Conservation (phyloP, 2,888 invertebrate genomes). For the Orchestes rusci region DNA sequence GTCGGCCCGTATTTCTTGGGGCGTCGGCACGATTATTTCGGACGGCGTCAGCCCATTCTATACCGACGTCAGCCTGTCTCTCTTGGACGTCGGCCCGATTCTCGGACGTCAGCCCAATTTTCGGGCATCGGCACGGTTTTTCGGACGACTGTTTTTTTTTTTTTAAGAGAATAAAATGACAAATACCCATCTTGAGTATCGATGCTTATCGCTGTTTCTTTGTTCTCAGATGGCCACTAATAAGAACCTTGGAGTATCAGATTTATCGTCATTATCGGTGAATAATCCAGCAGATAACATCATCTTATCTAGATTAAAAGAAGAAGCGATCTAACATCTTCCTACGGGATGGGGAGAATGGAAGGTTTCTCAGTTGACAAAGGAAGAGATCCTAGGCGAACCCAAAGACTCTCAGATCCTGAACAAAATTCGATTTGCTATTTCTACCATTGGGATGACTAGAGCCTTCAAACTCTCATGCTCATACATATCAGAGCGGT, state of each 20-base stretch:
- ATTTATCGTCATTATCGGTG: background rate
- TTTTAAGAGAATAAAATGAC: too few relatives aligned
- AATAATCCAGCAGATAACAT: background rate
- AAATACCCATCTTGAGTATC: too few relatives aligned
- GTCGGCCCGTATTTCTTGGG: too few relatives aligned
- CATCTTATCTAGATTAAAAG: background rate
- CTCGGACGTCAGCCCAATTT: too few relatives aligned
- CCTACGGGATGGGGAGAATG: background rate
- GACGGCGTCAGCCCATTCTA: too few relatives aligned
- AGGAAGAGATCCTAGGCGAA: background rate
- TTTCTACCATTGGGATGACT: background rate
- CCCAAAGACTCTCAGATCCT: background rate
- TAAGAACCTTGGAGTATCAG: background rate
- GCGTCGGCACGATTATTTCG: too few relatives aligned
- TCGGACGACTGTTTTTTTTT: too few relatives aligned
- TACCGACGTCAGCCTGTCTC: too few relatives aligned
- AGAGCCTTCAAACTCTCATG: conserved; percentile 14
- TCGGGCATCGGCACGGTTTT: too few relatives aligned
- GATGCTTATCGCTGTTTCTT: too few relatives aligned
- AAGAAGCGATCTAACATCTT: background rate
- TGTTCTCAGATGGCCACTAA: background rate
- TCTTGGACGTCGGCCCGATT: too few relatives aligned
- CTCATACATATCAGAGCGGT: background rate
- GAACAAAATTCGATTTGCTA: background rate
- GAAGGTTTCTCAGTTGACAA: background rate